Evolutionary conservation across 2,888 invertebrate species (phyloP).

Genomic region (Tricholauxania praeusta): DNA sequence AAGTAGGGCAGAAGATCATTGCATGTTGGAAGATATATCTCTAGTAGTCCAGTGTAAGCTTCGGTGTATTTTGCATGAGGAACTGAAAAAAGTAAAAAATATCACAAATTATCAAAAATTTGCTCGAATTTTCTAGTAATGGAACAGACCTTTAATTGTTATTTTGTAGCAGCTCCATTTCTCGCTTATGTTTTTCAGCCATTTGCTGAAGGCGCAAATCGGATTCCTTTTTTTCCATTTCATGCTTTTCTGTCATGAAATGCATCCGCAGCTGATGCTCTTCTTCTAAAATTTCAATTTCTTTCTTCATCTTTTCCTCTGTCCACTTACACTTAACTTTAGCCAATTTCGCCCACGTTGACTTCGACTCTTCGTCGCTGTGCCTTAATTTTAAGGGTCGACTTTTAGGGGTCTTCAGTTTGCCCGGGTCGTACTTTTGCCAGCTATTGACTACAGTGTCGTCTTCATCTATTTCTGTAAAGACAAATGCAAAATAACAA

Average conservation of each 20-base stretch:
- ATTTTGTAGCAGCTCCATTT: constrained; percentile 11
- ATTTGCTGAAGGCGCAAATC: background rate
- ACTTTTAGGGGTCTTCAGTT: background rate
- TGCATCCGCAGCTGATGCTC: constrained; percentile 8
- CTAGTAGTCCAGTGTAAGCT: too few species aligned
- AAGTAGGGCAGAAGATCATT: too few species aligned
- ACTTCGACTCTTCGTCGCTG: background rate
- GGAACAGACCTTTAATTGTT: too few species aligned
- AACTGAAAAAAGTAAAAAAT: too few species aligned
- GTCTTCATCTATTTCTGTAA: background rate
- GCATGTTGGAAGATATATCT: too few species aligned
- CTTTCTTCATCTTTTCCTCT: constrained; percentile 6
- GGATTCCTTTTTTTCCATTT: background rate
- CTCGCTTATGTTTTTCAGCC: constrained; percentile 1
- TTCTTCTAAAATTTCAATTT: background rate
- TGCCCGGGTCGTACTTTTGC: too few species aligned
- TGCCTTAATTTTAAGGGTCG: too few species aligned
- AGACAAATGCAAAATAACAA: too few species aligned
- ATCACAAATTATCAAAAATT: too few species aligned
- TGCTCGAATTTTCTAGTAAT: too few species aligned
- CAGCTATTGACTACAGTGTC: too few species aligned
- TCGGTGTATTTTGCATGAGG: too few species aligned
- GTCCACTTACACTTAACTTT: background rate
- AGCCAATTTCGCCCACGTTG: background rate
- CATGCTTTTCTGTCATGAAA: constrained; percentile 11